Evolutionary conservation across 2,797 vertebrate genomes (phyloP).

Genomic region (Cyclopterus lumpus): DNA sequence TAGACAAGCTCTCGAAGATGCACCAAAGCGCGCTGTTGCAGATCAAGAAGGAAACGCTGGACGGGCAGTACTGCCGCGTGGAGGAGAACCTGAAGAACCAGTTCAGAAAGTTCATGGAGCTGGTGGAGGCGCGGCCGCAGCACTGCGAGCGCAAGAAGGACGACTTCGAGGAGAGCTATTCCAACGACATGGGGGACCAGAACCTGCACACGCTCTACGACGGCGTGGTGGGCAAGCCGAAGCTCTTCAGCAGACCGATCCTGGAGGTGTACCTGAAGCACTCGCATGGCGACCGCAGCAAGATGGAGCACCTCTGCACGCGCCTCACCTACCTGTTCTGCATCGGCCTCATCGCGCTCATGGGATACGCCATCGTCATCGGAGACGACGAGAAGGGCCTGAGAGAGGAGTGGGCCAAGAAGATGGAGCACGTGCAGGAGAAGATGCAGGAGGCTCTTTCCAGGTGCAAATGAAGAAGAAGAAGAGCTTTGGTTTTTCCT

Average conservation of each 20-base stretch:
- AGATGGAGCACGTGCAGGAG: conserved; percentile 83
- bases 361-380: conserved; percentile 83
- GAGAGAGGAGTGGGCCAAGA: conserved; percentile 82
- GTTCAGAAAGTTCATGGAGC: conserved; percentile 85
- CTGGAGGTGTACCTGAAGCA: conserved; percentile 85
- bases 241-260: conserved; percentile 85
- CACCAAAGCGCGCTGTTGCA: conserved; percentile 77
- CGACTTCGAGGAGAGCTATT: conserved; percentile 77
- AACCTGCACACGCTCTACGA: conserved; percentile 87
- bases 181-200: conserved; percentile 82
- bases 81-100: conserved; percentile 86
- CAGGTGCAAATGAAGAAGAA: conserved; percentile 74
- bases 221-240: conserved; percentile 82
- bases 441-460: conserved; percentile 83
- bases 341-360: conserved; percentile 86
- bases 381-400: conserved; percentile 83
- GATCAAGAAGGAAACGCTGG: conserved; percentile 84
- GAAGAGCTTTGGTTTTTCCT: not conserved
- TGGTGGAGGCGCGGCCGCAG: conserved; percentile 75
- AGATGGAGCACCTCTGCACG: conserved; percentile 84
- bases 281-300: conserved; percentile 74
- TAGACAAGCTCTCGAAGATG: conserved; percentile 80
- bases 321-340: conserved; percentile 86
- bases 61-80: conserved; percentile 79
- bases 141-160: conserved; percentile 72